Evolutionary conservation across 2,888 invertebrate species (phyloP).

Genomic region (Plutella xylostella): DNA sequence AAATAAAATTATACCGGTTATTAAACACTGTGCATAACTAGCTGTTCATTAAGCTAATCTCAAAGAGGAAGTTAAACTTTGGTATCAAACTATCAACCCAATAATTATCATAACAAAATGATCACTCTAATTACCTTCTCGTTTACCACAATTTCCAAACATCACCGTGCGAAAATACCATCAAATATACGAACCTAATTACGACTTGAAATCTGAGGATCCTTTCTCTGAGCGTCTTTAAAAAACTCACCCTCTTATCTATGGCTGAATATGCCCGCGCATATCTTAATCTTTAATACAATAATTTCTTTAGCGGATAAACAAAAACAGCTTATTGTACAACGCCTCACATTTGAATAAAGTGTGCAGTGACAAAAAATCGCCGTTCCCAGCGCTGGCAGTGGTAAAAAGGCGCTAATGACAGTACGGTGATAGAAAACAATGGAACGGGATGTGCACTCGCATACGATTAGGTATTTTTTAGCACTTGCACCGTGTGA

Average conservation of each 20-base stretch:
- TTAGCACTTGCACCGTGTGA: slow-evolving; percentile 52
- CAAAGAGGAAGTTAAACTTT: too few species aligned
- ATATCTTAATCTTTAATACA: slow-evolving; percentile 30
- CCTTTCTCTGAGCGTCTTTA: slow-evolving; percentile 14
- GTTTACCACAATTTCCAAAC: slow-evolving; percentile 30
- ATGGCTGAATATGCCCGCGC: slow-evolving; percentile 24
- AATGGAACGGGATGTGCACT: slow-evolving; percentile 51
- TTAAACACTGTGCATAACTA: too few species aligned
- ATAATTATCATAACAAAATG: slow-evolving; percentile 2
- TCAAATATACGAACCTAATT: neutral
- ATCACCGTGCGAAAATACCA: slow-evolving; percentile 9
- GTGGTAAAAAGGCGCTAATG: slow-evolving; percentile 52
- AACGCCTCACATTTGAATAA: slow-evolving; percentile 45
- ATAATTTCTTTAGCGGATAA: slow-evolving; percentile 47
- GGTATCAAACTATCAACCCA: too few species aligned
- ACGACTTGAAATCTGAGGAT: neutral
- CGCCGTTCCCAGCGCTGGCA: slow-evolving; percentile 14
- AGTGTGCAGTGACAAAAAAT: slow-evolving; percentile 19
- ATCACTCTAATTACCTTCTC: slow-evolving; percentile 36
- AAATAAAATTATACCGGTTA: too few species aligned
- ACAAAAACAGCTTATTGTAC: slow-evolving; percentile 59
- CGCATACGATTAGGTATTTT: slow-evolving; percentile 58
- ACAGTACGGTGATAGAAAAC: slow-evolving; percentile 42
- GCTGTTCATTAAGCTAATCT: too few species aligned
- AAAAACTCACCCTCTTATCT: slow-evolving; percentile 30